Evolutionary conservation across 2,113 vertebrate genomes (phyloP).

Genomic region (Oncorhynchus mykiss): DNA sequence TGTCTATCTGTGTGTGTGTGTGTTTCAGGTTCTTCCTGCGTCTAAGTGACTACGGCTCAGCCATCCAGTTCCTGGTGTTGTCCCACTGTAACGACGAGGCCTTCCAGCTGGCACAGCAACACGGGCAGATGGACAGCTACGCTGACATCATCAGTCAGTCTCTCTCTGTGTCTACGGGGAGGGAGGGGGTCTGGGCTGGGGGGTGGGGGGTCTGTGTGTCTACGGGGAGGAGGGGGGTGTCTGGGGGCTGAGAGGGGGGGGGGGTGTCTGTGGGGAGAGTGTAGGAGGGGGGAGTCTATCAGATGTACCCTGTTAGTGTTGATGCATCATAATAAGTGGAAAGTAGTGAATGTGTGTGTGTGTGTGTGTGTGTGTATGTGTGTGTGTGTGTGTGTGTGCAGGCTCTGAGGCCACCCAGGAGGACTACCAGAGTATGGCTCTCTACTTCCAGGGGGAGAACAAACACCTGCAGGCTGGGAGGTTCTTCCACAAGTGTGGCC

Average conservation of each 20-base stretch:
- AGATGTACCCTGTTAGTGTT: not conserved
- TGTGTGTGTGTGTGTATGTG: too few relatives aligned
- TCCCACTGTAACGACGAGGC: conserved; percentile 96
- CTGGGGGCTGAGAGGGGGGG: too few relatives aligned
- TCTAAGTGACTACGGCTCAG: conserved; percentile 91
- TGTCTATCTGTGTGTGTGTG: conserved; percentile 1
- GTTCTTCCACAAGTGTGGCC: conserved; percentile 93
- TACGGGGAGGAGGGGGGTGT: not conserved
- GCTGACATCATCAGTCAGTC: conserved; percentile 93
- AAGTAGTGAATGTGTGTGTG: not conserved
- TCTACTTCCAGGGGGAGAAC: conserved; percentile 95
- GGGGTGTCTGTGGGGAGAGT: rapidly evolving
- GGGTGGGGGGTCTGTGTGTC: too few relatives aligned
- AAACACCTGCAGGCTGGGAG: conserved; percentile 93
- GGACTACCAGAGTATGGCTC: conserved; percentile 95
- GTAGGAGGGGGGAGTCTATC: not conserved
- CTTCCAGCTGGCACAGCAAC: conserved; percentile 95
- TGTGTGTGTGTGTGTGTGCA: conserved; percentile 54
- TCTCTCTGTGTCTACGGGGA: not conserved
- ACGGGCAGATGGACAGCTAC: conserved; percentile 96
- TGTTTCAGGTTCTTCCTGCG: conserved; percentile 86
- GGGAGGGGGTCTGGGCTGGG: not conserved
- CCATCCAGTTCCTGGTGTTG: conserved; percentile 95
- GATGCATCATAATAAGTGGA: not conserved
- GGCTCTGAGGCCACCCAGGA: conserved; percentile 86